A percentile compares a stretch with the other conserved stretches of the same genome.
Evolutionary conservation across 1,140 invertebrate genomes (phyloP).

Genomic region (Orussus abietinus): DNA sequence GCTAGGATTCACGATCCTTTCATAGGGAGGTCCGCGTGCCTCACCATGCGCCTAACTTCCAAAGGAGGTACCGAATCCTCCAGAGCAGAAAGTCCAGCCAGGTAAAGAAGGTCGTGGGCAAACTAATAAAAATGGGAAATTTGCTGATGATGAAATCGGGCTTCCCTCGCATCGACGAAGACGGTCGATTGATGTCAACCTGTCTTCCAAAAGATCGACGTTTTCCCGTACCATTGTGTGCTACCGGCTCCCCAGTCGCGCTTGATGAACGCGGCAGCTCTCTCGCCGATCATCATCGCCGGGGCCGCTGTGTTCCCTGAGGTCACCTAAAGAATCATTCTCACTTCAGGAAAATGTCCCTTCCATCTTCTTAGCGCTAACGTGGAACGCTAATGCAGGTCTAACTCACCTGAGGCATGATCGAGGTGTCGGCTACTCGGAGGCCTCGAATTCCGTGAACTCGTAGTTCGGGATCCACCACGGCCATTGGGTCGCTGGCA

Average conservation of each 20-base stretch:
- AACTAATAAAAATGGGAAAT: too few relatives aligned
- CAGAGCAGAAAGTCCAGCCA: too few relatives aligned
- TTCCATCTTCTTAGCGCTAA: neutral
- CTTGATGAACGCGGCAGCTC: slow-evolving; percentile 51
- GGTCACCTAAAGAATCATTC: slow-evolving; percentile 42
- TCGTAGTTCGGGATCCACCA: slow-evolving; percentile 65
- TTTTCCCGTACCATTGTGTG: slow-evolving; percentile 39
- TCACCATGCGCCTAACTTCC: too few relatives aligned
- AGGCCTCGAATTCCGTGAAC: slow-evolving; percentile 52
- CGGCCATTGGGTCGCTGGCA: slow-evolving; percentile 60
- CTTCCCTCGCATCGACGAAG: too few relatives aligned
- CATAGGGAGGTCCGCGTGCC: too few relatives aligned
- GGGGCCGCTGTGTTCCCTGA: slow-evolving; percentile 55
- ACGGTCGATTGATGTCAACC: too few relatives aligned
- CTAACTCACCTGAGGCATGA: slow-evolving; percentile 54
- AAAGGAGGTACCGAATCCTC: too few relatives aligned
- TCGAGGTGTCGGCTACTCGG: slow-evolving; percentile 57
- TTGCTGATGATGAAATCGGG: too few relatives aligned
- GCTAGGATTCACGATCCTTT: too few relatives aligned
- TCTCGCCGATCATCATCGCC: slow-evolving; percentile 60
- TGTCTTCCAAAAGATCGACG: slow-evolving; percentile 26
- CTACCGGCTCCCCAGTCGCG: slow-evolving; percentile 40
- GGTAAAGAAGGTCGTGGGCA: too few relatives aligned
- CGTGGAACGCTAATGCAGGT: neutral
- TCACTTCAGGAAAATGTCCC: too few relatives aligned